Percentiles rank a stretch among this genome's conserved stretches.
phyloP scores from a whole-genome alignment of 2,888 invertebrate species.

The Cryptocephalus primarius region DNA sequence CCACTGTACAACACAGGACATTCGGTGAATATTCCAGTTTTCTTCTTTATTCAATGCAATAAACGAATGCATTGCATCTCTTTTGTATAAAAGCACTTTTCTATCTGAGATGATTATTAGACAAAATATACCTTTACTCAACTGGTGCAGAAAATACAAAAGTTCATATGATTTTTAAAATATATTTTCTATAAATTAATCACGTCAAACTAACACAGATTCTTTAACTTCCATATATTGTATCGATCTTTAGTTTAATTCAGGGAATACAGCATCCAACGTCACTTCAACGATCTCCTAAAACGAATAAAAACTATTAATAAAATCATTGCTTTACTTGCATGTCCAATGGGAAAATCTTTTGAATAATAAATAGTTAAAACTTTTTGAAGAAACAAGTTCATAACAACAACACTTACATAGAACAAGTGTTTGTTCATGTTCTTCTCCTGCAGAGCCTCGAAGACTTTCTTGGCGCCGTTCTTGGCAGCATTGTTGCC shows the following conservation, averaged over 20 bases:
- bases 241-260: conserved; percentile 26
- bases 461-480: conserved; percentile 78
- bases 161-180: no score
- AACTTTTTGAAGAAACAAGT: neutral
- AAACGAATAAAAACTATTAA: conserved; percentile 18
- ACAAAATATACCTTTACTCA: no score
- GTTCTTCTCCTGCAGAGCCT: conserved; percentile 71
- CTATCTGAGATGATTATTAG: no score
- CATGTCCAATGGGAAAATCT: neutral
- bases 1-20: no score
- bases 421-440: conserved; percentile 87
- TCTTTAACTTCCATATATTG: neutral
- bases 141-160: no score
- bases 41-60: no score
- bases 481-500: conserved; percentile 75
- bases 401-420: conserved; percentile 47
- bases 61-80: no score
- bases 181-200: no score
- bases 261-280: conserved; percentile 43
- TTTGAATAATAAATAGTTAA: neutral
- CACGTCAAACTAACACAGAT: no score
- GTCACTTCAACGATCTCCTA: conserved; percentile 44
- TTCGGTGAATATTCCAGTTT: no score
- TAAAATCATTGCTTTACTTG: neutral
- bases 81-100: no score